Percentiles rank a stretch among this genome's conserved stretches.
Evolutionary conservation across 1,140 invertebrate genomes (phyloP).

Genomic region (Limonius californicus): DNA sequence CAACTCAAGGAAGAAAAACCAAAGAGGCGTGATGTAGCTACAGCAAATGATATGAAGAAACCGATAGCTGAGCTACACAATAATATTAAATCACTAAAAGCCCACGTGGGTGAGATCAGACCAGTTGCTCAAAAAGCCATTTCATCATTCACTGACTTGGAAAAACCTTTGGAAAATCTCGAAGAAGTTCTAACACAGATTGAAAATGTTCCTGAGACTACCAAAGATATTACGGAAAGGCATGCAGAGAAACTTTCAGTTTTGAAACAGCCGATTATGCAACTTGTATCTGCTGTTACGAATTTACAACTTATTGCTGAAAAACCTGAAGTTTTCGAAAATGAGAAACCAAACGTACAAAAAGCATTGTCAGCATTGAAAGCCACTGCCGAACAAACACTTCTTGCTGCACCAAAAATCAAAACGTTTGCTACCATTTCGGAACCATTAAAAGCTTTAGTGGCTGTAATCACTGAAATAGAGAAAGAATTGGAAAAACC

Average conservation of each 20-base stretch:
- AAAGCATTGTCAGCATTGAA: constrained; percentile 2
- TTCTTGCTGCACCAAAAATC: not conserved
- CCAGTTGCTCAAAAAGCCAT: not conserved
- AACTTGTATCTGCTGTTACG: too few relatives aligned
- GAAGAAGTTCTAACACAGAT: too few relatives aligned
- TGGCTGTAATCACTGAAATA: not conserved
- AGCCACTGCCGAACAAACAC: not conserved
- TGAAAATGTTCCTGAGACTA: too few relatives aligned
- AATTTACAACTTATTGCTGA: not conserved
- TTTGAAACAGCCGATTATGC: too few relatives aligned
- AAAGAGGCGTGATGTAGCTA: constrained; percentile 17
- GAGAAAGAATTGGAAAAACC: not conserved
- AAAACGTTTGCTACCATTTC: not conserved
- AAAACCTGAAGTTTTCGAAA: not conserved
- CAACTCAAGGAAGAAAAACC: constrained; percentile 9
- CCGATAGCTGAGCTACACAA: not conserved
- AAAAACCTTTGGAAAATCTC: too few relatives aligned
- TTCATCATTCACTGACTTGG: too few relatives aligned
- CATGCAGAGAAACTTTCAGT: too few relatives aligned
- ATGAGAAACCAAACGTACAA: not conserved
- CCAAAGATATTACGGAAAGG: too few relatives aligned
- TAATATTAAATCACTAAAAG: not conserved
- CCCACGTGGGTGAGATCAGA: not conserved
- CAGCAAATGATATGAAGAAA: too few relatives aligned
- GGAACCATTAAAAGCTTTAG: not conserved